Evolutionary conservation across 2,888 invertebrate genomes (phyloP).

Genomic region (Meloe dianella): DNA sequence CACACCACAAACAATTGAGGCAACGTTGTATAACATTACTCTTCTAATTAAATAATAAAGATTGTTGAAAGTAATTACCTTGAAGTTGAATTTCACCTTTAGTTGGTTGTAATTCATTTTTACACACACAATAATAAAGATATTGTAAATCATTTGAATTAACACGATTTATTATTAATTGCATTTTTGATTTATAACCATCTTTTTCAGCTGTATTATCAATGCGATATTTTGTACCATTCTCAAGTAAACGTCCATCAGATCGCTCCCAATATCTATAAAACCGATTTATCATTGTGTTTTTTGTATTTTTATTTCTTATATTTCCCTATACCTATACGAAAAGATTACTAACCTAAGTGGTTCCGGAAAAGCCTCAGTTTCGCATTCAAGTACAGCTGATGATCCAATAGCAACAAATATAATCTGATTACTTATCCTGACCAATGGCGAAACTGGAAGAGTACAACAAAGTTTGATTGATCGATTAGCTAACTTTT

Average conservation of each 20-base stretch:
- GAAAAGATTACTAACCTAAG: constrained; percentile 67
- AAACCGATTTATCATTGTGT: constrained; percentile 56
- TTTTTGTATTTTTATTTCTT: constrained; percentile 66
- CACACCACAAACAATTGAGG: background rate
- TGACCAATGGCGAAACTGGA: constrained; percentile 85
- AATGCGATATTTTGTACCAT: constrained; percentile 69
- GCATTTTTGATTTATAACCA: constrained; percentile 75
- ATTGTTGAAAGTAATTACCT: too few relatives aligned
- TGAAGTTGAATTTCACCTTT: constrained; percentile 74
- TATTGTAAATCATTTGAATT: constrained; percentile 72
- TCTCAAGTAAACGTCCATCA: constrained; percentile 77
- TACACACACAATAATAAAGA: constrained; percentile 80
- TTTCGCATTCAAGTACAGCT: constrained; percentile 80
- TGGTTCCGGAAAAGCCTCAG: constrained; percentile 88
- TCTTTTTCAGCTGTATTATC: constrained; percentile 63
- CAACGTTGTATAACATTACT: background rate
- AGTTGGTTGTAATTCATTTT: constrained; percentile 82
- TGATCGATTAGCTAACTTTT: constrained; percentile 20
- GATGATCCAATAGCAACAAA: constrained; percentile 73
- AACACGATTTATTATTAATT: constrained; percentile 75
- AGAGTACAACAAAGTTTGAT: constrained; percentile 38
- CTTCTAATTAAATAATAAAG: too few relatives aligned
- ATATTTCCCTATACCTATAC: background rate
- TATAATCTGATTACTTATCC: constrained; percentile 77
- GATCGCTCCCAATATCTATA: constrained; percentile 80